Conservation (phyloP, 2,113 vertebrate genomes). For the Triplophysa rosa region DNA sequence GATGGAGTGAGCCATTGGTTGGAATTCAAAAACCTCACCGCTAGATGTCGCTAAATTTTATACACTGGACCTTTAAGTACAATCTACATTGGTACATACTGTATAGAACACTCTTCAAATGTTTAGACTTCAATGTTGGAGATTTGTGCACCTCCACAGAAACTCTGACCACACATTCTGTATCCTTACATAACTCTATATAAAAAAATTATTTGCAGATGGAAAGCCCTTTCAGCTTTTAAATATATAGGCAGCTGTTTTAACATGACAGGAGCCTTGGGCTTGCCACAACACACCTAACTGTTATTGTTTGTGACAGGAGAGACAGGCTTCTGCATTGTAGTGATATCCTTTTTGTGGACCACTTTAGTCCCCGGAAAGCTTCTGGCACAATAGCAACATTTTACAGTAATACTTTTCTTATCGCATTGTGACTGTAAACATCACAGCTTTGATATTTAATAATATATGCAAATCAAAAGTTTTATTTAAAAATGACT, state of each 20-base stretch:
- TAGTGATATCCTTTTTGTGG: slow-evolving; percentile 30
- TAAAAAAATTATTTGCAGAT: slow-evolving; percentile 32
- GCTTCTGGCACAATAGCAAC: slow-evolving; percentile 21
- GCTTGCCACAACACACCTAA: background rate
- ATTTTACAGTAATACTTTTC: slow-evolving; percentile 2
- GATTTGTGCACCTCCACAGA: background rate
- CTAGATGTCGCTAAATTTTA: too few relatives aligned
- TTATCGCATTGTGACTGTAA: slow-evolving; percentile 22
- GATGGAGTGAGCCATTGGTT: too few relatives aligned
- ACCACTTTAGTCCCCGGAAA: slow-evolving; percentile 6
- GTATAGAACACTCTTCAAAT: too few relatives aligned
- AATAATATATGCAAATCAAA: background rate
- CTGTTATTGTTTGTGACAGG: slow-evolving; percentile 28
- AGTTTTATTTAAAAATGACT: background rate
- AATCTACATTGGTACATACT: too few relatives aligned
- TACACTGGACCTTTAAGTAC: too few relatives aligned
- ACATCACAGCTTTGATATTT: background rate
- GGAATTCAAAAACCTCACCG: too few relatives aligned
- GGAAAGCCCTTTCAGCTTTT: slow-evolving; percentile 23
- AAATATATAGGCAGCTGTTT: slow-evolving; percentile 34
- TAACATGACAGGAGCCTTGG: slow-evolving; percentile 16
- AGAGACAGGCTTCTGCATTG: slow-evolving; percentile 31
- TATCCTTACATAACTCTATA: slow-evolving; percentile 26
- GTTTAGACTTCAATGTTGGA: background rate
- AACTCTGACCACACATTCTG: slow-evolving; percentile 17